These are phyloP conservation scores for Turritopsis rubra DNA, from an alignment of 30 jellyfish, hydroid and myxozoan genomes.

Conservation along the genomic window DNA sequence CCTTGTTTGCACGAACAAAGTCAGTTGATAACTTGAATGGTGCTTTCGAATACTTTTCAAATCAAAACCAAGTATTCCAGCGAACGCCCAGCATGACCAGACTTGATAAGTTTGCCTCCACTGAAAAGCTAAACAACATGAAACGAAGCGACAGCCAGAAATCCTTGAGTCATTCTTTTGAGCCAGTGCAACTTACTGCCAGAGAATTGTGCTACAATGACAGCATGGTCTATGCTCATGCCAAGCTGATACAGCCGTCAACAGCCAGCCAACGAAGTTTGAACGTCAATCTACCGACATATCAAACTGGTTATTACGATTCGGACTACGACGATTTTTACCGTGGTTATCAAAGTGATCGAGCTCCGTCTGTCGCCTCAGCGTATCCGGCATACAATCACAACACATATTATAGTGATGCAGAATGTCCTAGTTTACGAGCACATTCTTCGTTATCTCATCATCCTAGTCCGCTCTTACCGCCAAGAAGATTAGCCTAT, in stretches of 20 bases:
- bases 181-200: conserved; percentile 29
- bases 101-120: conserved; percentile 21
- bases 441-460: conserved; percentile 15
- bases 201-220: conserved; percentile 20
- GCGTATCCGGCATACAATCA: conserved; percentile 16
- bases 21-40: conserved; percentile 34
- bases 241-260: conserved; percentile 14
- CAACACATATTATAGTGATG: not conserved
- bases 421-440: conserved; percentile 7
- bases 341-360: conserved; percentile 43
- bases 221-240: conserved; percentile 20
- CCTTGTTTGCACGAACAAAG: conserved; percentile 20
- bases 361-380: conserved; percentile 14
- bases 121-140: not conserved
- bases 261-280: conserved; percentile 27
- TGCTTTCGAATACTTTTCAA: conserved; percentile 34
- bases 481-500: not conserved
- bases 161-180: conserved; percentile 15
- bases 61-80: conserved; percentile 25
- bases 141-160: conserved; percentile 3
- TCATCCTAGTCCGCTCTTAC: conserved; percentile 6
- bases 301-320: conserved; percentile 16
- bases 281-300: not conserved
- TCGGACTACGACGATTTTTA: conserved; percentile 27
- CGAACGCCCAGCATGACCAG: conserved; percentile 33